Evolutionary conservation across 23 tunicate genomes (phyloP).

Genomic region (Aplidium turbinatum): DNA sequence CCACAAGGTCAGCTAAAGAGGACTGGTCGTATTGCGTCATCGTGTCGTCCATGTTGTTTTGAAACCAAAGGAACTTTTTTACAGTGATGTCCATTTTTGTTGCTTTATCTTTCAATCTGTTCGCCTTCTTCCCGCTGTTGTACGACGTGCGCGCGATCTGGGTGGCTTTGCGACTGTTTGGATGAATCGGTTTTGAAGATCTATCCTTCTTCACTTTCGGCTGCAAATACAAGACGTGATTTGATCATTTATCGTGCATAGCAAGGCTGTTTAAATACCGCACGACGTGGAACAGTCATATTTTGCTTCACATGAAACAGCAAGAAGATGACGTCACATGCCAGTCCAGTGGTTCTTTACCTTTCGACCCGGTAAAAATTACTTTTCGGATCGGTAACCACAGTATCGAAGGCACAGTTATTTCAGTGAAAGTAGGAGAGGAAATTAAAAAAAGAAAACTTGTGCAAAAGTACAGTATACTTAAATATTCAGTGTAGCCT

Average conservation of each 20-base stretch:
- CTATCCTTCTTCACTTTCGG: slow-evolving; percentile 15
- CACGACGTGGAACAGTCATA: too few species aligned
- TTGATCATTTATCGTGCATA: background rate
- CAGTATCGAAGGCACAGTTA: too few species aligned
- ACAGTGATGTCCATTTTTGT: slow-evolving; percentile 38
- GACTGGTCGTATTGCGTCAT: slow-evolving; percentile 1
- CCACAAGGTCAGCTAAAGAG: slow-evolving; percentile 20
- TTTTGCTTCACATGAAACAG: too few species aligned
- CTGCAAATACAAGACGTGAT: slow-evolving; percentile 15
- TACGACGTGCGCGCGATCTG: slow-evolving; percentile 23
- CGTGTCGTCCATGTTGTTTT: slow-evolving; percentile 29
- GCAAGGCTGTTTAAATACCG: background rate
- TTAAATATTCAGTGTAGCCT: too few species aligned
- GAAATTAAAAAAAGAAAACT: too few species aligned
- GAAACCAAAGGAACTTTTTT: slow-evolving; percentile 60
- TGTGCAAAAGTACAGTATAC: too few species aligned
- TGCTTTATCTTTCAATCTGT: slow-evolving; percentile 43
- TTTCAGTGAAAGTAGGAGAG: too few species aligned
- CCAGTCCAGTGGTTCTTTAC: too few species aligned
- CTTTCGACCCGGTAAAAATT: too few species aligned
- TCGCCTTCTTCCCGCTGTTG: slow-evolving; percentile 9
- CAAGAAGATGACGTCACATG: too few species aligned
- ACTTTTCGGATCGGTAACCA: too few species aligned
- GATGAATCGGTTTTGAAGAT: slow-evolving; percentile 30
- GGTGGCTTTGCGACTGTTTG: slow-evolving; percentile 72